Conservation (phyloP, 1,140 invertebrate species). For the Drosophila pruinosa region DNA sequence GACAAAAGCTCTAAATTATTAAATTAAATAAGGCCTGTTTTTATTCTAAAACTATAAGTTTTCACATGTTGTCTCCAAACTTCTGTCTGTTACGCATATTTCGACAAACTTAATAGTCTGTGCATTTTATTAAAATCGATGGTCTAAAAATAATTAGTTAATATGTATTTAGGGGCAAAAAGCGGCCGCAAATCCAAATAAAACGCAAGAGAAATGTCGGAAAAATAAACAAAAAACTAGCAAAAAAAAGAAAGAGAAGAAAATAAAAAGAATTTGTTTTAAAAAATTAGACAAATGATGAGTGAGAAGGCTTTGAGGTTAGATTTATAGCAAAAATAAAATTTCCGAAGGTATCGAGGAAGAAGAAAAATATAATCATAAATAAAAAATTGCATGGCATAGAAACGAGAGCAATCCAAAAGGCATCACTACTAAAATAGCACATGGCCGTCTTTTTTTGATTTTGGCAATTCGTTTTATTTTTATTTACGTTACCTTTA, state of each 20-base stretch:
- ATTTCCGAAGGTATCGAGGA: slow-evolving; percentile 58
- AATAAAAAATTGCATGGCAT: slow-evolving; percentile 39
- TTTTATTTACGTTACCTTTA: slow-evolving; percentile 58
- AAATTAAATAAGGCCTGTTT: too few relatives aligned
- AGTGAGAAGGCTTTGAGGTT: slow-evolving; percentile 75
- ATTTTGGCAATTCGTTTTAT: slow-evolving; percentile 24
- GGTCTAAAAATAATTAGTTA: slow-evolving; percentile 54
- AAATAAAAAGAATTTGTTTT: slow-evolving; percentile 41
- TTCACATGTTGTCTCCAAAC: too few relatives aligned
- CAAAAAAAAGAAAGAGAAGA: slow-evolving; percentile 28
- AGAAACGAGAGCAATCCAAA: slow-evolving; percentile 60
- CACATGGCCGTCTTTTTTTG: slow-evolving; percentile 52
- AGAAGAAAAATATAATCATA: slow-evolving; percentile 3
- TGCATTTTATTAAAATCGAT: too few relatives aligned
- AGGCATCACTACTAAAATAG: slow-evolving; percentile 55
- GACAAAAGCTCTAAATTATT: too few relatives aligned
- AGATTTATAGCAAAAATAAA: slow-evolving; percentile 72
- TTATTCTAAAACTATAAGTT: too few relatives aligned
- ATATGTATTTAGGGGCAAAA: slow-evolving; percentile 42
- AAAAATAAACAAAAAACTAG: slow-evolving; percentile 66
- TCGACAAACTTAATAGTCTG: too few relatives aligned
- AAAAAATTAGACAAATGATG: slow-evolving; percentile 77
- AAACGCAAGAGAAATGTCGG: slow-evolving; percentile 55
- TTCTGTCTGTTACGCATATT: too few relatives aligned
- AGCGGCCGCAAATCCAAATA: slow-evolving; percentile 58